Evolutionary conservation across 2,888 invertebrate species (phyloP), one percentile per base, ranked within the genome.

Genomic region (Elaeidobius kamerunicus): DNA sequence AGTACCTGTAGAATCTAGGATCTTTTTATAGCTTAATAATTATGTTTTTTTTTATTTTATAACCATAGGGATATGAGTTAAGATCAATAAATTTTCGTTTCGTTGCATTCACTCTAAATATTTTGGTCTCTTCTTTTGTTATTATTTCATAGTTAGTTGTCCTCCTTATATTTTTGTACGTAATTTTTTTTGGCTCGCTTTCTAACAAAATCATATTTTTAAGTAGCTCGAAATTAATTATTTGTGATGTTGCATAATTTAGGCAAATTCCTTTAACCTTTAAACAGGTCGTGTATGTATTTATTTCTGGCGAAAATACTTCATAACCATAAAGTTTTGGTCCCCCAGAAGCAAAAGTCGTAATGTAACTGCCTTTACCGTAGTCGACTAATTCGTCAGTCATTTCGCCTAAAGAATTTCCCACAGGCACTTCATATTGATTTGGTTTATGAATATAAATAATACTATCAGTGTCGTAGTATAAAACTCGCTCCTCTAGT

Each of bases 381-480:
- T 68, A 4, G 7, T 50, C 51, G 3, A 57, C 53, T 1, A 70
- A 39, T 55, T 72, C 71, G 52, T 71, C 63, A 1, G 69, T 72
- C 55, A 72, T 52, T 36, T 72, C 67, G 0, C 71, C 73, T 1
- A 71, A 38, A 57, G 61, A 68, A 20, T 64, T 60, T 3, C 70
- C 71, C 0, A 61, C 52, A 7, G 60, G 56, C 7, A 65, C 68
- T 67, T 9, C 43, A 50, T 57, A 66, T 40, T 65, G 60, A 2
- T 30, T 41, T 9, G 28, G 20, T 50, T 35, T 52, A 1, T 30
- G 27, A 3, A 45, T 14, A 47, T 62, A 71, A 28, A 73, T 66
- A 4, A 69, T 61, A 1, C 63, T 64, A 50, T 71, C 71, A 1
- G 72, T 73, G 41, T 73, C 70, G 28, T 58, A 69, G 55, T 73